Conservation (phyloP, 2,113 vertebrate genomes). For the Petrocephalus zakoni region DNA sequence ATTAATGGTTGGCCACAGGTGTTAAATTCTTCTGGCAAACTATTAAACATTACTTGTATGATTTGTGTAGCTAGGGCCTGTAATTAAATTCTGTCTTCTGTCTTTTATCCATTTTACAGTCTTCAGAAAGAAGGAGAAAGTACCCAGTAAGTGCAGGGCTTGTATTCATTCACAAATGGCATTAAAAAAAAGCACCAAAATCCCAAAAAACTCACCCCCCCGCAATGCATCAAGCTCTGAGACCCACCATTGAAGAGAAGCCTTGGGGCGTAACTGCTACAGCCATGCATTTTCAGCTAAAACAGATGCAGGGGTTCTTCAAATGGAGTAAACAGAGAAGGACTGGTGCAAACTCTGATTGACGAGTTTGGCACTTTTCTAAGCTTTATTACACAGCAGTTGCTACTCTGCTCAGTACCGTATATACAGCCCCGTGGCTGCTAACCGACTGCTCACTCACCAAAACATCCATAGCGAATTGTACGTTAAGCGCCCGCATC, state of each 20-base stretch:
- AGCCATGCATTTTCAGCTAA: not conserved
- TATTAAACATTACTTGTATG: constrained; percentile 13
- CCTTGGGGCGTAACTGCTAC: not conserved
- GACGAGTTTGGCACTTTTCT: not conserved
- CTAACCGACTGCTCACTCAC: not conserved
- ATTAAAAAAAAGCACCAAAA: not conserved
- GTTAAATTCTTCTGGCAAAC: constrained; percentile 16
- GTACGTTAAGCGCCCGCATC: not conserved
- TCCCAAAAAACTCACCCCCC: not conserved
- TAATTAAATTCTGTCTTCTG: not conserved
- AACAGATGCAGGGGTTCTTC: not conserved
- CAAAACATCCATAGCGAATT: not conserved
- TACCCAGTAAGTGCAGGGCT: not conserved
- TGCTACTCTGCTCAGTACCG: not conserved
- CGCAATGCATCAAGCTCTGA: not conserved
- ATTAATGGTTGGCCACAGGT: constrained; percentile 21
- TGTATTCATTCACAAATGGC: constrained; percentile 1
- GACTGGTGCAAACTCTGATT: not conserved
- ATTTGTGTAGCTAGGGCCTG: constrained; percentile 6
- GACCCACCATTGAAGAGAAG: not conserved
- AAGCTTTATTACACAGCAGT: not conserved
- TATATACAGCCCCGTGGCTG: not conserved
- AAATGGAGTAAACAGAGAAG: not conserved
- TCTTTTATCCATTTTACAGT: not conserved
- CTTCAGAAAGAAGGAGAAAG: not conserved